Evolutionary conservation across 1,140 invertebrate genomes (phyloP).

Genomic region (Cydia fagiglandana): DNA sequence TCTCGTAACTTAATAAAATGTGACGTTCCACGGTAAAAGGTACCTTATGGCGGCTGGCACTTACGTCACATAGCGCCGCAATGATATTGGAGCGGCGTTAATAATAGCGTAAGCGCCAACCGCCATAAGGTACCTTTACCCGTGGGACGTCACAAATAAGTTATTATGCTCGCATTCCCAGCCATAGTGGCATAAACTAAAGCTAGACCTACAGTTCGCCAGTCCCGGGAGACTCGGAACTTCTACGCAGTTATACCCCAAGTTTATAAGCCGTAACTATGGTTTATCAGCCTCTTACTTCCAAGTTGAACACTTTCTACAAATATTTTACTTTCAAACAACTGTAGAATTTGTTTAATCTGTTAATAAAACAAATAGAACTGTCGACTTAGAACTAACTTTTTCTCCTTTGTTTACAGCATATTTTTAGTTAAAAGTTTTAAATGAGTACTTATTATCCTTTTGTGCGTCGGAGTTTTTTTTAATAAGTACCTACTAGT

Average conservation of each 20-base stretch:
- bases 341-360: background rate
- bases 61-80: no score
- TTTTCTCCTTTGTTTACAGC: no score
- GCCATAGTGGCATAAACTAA: background rate
- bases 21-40: no score
- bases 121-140: no score
- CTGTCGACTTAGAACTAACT: background rate
- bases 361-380: background rate
- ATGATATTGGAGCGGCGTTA: no score
- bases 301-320: background rate
- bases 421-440: no score
- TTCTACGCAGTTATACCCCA: constrained; percentile 12
- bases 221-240: background rate
- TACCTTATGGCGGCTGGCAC: no score
- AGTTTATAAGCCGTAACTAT: constrained; percentile 13
- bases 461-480: no score
- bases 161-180: background rate
- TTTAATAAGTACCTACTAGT: no score
- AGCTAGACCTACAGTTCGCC: background rate
- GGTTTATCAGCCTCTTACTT: constrained; percentile 13
- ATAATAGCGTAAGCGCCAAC: no score
- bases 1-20: background rate
- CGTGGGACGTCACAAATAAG: no score
- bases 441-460: no score
- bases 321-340: background rate